phyloP scores from a whole-genome alignment of 37 sponge, comb jelly and placozoan species.

The Mnemiopsis leidyi region DNA sequence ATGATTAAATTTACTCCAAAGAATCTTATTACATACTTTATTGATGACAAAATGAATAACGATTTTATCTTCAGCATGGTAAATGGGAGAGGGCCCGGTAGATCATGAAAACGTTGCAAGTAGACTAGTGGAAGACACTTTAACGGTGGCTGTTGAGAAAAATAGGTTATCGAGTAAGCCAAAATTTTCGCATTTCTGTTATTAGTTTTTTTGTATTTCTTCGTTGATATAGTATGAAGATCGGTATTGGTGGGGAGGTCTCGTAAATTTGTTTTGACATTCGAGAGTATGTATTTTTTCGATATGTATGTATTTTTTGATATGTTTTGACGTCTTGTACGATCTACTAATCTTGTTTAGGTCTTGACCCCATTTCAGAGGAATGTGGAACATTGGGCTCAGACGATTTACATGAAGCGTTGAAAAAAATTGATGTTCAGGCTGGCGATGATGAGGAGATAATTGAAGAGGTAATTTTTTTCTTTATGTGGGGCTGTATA shows the following conservation, averaged over 20 bases:
- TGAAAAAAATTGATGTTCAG: background rate
- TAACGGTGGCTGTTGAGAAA: conserved; percentile 12
- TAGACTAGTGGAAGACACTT: background rate
- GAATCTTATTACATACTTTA: no score
- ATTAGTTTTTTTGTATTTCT: background rate
- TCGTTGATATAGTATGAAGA: no score
- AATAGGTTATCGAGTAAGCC: conserved; percentile 7
- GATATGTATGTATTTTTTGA: no score
- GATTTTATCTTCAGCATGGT: conserved; percentile 31
- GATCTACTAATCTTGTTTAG: conserved; percentile 1
- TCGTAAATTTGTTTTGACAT: no score
- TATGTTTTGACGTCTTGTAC: no score
- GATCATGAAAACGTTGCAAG: conserved; percentile 2
- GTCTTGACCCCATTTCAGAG: conserved; percentile 62
- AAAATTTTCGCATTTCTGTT: background rate
- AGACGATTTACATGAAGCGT: background rate
- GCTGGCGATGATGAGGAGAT: background rate
- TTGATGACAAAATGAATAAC: background rate
- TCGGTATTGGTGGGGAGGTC: no score
- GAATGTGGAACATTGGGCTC: background rate
- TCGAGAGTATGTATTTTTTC: no score
- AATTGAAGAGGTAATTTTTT: background rate
- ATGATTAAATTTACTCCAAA: no score
- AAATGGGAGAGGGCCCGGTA: background rate
- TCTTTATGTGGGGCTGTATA: no score